Evolutionary conservation across 1,140 invertebrate genomes (phyloP), one percentile per base, ranked within the genome.

Genomic region (Tetramorium alpestre): DNA sequence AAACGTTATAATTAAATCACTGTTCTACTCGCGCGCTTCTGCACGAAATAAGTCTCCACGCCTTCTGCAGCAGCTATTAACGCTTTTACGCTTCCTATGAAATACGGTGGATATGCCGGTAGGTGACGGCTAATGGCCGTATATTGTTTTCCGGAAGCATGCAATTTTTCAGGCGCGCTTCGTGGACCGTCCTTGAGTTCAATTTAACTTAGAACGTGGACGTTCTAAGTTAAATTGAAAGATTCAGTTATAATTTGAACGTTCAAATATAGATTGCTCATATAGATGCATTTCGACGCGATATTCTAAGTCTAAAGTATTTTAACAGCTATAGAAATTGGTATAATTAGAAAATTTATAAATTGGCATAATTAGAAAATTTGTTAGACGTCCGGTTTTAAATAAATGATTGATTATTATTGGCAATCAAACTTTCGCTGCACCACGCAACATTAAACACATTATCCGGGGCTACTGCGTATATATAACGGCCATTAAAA

Each of bases 1-100:
- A 82, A 82, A 73, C 51, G 67, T 72, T 28, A 60, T 82, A 84
- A 84, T 84, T 84, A 84, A 84, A 84, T 84, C 54, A 22, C 54
- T 49, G 41, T 49, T n/a, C 69, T 54, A 60, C 28, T 49, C 44
- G 49, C 64, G 47, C 64, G 47, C 22, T 56, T n/a, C 22, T 81
- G 65, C 78, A 70, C 78, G 38, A 72, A 81, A 81, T 81, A 81
- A 70, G 65, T 75, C 41, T 33, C 41, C 69, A 33, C 69, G 54
- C 41, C 69, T 84, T 73, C 80, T 54, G 69, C 80, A 84, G 69
- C 80, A 44, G 44, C 44, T 60, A 56, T 84, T 84, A 73, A 75
- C 69, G 54, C 54, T 84, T 84, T 84, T 84, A 82, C 54, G 54
- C 25, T 33, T 8, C 8, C 28, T 60, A 49, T 84, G 54, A 84